These are phyloP conservation scores for Ophraella communa DNA, from an alignment of 2,888 invertebrate species.

Conservation along the genomic window DNA sequence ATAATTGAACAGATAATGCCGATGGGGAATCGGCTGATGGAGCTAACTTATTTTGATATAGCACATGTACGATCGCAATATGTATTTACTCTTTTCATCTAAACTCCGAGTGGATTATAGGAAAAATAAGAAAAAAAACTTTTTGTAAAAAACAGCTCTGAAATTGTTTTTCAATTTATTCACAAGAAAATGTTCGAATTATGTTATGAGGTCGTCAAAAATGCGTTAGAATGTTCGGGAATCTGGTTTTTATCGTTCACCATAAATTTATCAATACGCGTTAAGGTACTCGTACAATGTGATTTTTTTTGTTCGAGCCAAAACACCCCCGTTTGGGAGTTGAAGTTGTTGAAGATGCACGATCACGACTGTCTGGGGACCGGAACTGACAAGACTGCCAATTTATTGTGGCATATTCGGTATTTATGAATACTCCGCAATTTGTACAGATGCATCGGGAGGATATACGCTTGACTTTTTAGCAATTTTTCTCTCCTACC, in stretches of 20 bases:
- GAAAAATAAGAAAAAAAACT: too few relatives aligned
- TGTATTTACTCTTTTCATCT: too few relatives aligned
- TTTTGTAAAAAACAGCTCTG: too few relatives aligned
- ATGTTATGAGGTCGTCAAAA: not conserved
- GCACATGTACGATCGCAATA: too few relatives aligned
- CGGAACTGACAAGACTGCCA: constrained; percentile 55
- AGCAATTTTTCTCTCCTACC: constrained; percentile 8
- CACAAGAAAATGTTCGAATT: not conserved
- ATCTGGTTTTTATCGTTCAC: constrained; percentile 1
- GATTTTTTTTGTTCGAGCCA: constrained; percentile 18
- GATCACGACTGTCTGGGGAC: constrained; percentile 57
- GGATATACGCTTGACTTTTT: constrained; percentile 17
- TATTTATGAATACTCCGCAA: constrained; percentile 59
- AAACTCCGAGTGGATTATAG: not conserved
- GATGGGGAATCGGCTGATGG: constrained; percentile 31
- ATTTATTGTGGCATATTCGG: constrained; percentile 57
- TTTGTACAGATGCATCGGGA: constrained; percentile 54
- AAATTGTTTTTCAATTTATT: too few relatives aligned
- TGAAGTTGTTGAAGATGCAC: constrained; percentile 53
- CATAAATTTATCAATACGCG: constrained; percentile 16
- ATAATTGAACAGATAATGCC: constrained; percentile 50
- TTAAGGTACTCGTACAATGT: constrained; percentile 20
- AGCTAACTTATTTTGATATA: constrained; percentile 36
- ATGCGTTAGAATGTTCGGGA: not conserved
- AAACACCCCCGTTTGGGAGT: constrained; percentile 24